Evolutionary conservation across 2,888 invertebrate genomes (phyloP).

Genomic region (Drosophila bunnanda): DNA sequence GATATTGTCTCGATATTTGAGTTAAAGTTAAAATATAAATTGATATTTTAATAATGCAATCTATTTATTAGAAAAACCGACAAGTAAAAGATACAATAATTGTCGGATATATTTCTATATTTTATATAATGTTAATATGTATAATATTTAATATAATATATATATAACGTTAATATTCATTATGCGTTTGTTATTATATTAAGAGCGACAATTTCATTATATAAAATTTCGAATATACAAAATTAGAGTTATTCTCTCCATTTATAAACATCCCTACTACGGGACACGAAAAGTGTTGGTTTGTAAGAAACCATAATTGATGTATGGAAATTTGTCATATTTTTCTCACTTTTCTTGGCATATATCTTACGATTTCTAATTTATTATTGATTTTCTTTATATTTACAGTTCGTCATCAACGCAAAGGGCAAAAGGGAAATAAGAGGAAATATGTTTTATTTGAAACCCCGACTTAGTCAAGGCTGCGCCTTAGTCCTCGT

Average conservation of each 20-base stretch:
- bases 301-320: neutral
- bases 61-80: too few relatives aligned
- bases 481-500: constrained; percentile 58
- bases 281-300: neutral
- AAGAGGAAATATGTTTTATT: constrained; percentile 53
- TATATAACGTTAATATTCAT: too few relatives aligned
- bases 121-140: too few relatives aligned
- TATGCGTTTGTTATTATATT: too few relatives aligned
- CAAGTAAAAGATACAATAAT: too few relatives aligned
- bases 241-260: too few relatives aligned
- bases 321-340: too few relatives aligned
- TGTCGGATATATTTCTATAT: neutral
- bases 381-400: neutral
- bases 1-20: neutral
- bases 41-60: neutral
- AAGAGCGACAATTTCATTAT: too few relatives aligned
- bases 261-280: too few relatives aligned
- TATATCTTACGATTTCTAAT: neutral
- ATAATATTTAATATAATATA: too few relatives aligned
- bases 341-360: neutral
- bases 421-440: neutral
- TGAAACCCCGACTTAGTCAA: constrained; percentile 54
- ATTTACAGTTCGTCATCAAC: constrained; percentile 30
- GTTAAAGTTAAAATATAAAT: neutral
- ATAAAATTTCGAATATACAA: too few relatives aligned